These are phyloP conservation scores for Heliconius congener DNA, from an alignment of 1,140 invertebrate genomes.

Conservation along the genomic window DNA sequence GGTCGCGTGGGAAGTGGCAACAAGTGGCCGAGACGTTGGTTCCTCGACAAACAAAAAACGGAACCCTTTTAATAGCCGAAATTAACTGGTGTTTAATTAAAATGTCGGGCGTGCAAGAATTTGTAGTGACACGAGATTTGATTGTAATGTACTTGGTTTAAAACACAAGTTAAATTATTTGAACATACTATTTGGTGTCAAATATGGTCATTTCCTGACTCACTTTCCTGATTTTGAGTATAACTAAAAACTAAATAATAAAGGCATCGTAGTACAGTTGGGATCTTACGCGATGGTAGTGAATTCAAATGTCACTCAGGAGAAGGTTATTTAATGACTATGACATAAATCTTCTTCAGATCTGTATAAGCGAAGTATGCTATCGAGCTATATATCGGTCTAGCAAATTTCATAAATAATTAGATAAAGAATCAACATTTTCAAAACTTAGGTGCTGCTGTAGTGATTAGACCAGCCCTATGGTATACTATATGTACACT, in stretches of 20 bases:
- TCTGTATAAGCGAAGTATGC: background rate
- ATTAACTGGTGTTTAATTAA: conserved; percentile 66
- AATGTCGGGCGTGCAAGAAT: conserved; percentile 47
- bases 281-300: background rate
- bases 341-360: background rate
- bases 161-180: conserved; percentile 35
- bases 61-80: conserved; percentile 56
- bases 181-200: conserved; percentile 10
- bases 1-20: conserved; percentile 76
- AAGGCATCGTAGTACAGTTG: too few species aligned
- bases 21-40: conserved; percentile 72
- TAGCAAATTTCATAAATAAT: background rate
- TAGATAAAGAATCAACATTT: background rate
- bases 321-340: background rate
- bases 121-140: conserved; percentile 42
- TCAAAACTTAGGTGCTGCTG: background rate
- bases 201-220: background rate
- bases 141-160: conserved; percentile 28
- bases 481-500: background rate
- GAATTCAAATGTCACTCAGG: background rate
- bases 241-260: too few species aligned
- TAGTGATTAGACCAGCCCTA: background rate
- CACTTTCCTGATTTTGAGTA: too few species aligned
- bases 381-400: background rate
- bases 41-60: conserved; percentile 55